Percentiles rank a stretch among this genome's conserved stretches.
phyloP scores from a whole-genome alignment of 2,113 vertebrate genomes.

The Epinephelus fuscoguttatus region DNA sequence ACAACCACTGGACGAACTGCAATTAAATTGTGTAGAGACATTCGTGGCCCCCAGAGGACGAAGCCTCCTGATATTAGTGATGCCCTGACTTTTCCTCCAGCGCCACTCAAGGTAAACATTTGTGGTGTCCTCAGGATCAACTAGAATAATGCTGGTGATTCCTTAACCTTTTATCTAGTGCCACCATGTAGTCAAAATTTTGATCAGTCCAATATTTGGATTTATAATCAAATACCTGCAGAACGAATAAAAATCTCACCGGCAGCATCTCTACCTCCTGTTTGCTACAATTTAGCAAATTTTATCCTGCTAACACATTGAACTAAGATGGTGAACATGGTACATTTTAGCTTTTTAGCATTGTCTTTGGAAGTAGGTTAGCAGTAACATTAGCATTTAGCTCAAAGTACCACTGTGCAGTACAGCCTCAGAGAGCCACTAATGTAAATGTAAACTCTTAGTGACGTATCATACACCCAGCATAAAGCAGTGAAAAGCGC shows the following conservation, averaged over 20 bases:
- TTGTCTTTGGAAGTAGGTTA: neutral
- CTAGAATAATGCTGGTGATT: neutral
- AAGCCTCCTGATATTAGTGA: neutral
- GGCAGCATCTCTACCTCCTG: neutral
- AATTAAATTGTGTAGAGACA: neutral
- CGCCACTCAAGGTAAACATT: neutral
- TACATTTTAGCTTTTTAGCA: neutral
- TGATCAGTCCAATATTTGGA: neutral
- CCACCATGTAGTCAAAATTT: neutral
- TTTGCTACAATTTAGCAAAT: neutral
- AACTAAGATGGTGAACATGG: neutral
- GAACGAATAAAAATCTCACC: neutral
- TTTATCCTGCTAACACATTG: neutral
- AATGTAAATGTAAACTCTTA: neutral
- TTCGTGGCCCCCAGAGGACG: neutral
- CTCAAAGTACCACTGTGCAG: neutral
- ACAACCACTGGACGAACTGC: neutral
- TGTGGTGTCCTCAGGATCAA: neutral
- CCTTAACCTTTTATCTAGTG: neutral
- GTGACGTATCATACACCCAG: too few species aligned
- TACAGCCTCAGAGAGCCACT: neutral
- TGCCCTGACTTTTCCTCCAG: neutral
- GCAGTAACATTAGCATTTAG: neutral
- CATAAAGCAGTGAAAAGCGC: too few species aligned
- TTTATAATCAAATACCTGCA: neutral